These are phyloP conservation scores for Ornithoptera priamus DNA, from an alignment of 2,888 invertebrate species.

Conservation along the genomic window DNA sequence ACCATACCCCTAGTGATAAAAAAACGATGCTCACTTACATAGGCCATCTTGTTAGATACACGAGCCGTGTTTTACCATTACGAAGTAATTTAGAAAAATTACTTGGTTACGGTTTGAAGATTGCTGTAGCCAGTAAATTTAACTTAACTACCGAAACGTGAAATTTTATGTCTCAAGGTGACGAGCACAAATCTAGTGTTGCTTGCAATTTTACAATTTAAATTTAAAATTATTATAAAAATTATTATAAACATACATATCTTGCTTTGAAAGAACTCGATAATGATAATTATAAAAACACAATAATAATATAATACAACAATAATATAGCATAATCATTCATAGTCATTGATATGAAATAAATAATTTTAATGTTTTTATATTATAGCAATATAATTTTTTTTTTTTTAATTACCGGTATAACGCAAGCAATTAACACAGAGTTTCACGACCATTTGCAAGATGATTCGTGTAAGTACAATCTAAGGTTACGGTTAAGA, in stretches of 20 bases:
- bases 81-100: not conserved
- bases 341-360: too few species aligned
- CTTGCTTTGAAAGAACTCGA: too few species aligned
- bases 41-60: not conserved
- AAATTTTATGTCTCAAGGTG: conserved; percentile 2
- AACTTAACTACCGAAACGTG: conserved; percentile 1
- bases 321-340: too few species aligned
- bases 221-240: not conserved
- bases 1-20: not conserved
- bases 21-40: not conserved
- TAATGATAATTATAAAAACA: too few species aligned
- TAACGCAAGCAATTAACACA: not conserved
- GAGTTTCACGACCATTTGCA: conserved; percentile 2
- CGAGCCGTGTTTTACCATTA: not conserved
- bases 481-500: conserved; percentile 13
- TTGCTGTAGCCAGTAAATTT: not conserved
- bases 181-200: not conserved
- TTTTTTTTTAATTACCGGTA: not conserved
- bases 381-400: too few species aligned
- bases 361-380: too few species aligned
- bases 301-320: too few species aligned
- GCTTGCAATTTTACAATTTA: conserved; percentile 1
- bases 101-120: not conserved
- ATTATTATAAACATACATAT: too few species aligned
- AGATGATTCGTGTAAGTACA: conserved; percentile 3